Base-by-base conservation (phyloP, 2,888 invertebrate genomes). In the Vannuccia rotundouncinata region DNA sequence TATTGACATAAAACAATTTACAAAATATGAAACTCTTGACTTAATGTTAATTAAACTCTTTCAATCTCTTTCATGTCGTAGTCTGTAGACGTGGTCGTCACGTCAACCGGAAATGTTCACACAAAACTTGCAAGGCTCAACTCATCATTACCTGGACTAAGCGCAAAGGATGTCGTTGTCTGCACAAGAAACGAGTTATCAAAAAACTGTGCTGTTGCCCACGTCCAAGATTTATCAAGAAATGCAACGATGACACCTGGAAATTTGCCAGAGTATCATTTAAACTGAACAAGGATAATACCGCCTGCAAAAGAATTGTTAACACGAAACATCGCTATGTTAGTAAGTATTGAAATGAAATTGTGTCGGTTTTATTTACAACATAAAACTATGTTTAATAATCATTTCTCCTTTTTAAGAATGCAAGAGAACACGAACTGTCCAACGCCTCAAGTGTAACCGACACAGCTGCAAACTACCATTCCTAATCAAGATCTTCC, bases 271-370 rank as follows among this genome's bases (percentile, higher is more conserved):
- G 22, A n/a, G 25, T 59, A 1, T 17, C 27, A 1, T 78, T 60
- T 60, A 1, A 1, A 60, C 66, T 74, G 13, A 78, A 78, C 31
- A 60, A 25, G 22, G 22, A 78, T 60, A 78, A 25, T 17, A 78
- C 59, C 5, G 59, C 78, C 27, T 78, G 78, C 78, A 78, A 78
- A 25, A 78, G 28, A 78, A n/a, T 59, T 45, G 45, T 59, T 1
- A 5, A 60, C n/a, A 78, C 27, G 17, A 59, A 59, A 27, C 66
- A 29, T 27, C 25, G 29, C 1, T 13, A 27, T 25, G 66, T 78
- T 28, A 60, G 78, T 78, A 60, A 78, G 59, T 27, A 1, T 22
- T 22, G n/a, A 22, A 73, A 73, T 73, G 27, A 27, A 13, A 73
- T 22, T 22, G 27, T 73, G n/a, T 10, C 10, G 10, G 59, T 10